phyloP scores from a whole-genome alignment of 2,888 invertebrate genomes.

The Aspidapion aeneum region DNA sequence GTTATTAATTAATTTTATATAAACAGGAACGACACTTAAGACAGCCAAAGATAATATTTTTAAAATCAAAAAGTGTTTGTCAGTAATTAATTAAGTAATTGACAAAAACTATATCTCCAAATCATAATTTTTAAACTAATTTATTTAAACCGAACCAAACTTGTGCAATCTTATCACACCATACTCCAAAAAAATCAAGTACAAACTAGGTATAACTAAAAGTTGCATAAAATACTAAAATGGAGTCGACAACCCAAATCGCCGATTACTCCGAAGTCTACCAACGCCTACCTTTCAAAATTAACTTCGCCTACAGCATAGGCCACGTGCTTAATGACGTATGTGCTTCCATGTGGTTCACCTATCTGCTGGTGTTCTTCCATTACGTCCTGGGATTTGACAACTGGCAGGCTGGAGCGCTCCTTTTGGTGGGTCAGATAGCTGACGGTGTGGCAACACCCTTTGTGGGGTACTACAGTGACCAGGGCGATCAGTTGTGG shows the following conservation, averaged over 20 bases:
- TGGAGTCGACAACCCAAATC: neutral
- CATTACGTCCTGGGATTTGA: constrained; percentile 58
- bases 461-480: constrained; percentile 82
- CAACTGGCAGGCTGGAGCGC: constrained; percentile 57
- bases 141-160: no score
- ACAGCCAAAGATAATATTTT: no score
- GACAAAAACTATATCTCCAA: no score
- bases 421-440: constrained; percentile 80
- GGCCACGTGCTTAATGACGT: constrained; percentile 93
- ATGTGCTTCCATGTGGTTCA: constrained; percentile 94
- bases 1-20: no score
- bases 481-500: constrained; percentile 63
- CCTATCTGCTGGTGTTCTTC: constrained; percentile 84
- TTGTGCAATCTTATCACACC: no score
- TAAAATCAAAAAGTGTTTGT: no score
- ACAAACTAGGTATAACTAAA: no score
- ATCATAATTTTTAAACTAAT: no score
- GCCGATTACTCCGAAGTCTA: constrained; percentile 52
- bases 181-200: no score
- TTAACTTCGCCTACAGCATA: constrained; percentile 62
- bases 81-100: no score
- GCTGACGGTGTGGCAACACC: constrained; percentile 89
- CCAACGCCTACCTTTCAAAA: constrained; percentile 44
- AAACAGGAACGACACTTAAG: no score
- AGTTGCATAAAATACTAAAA: no score